Percentiles rank a stretch among this genome's conserved stretches.
Evolutionary conservation across 2,113 vertebrate genomes (phyloP).

Genomic region (Apteryx mantelli): DNA sequence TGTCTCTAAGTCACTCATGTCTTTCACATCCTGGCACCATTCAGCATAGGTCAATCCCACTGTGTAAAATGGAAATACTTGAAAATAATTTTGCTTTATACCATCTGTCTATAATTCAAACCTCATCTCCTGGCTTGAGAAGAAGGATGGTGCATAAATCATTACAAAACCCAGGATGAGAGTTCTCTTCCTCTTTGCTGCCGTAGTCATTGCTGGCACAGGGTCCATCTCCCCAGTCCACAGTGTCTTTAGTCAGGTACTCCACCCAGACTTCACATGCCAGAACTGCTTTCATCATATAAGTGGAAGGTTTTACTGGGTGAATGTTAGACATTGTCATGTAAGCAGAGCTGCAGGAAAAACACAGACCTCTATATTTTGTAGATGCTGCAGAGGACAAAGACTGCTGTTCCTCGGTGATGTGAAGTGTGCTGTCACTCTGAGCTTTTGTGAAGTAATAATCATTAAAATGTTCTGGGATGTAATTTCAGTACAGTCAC

Average conservation of each 20-base stretch:
- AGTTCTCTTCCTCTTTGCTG: not conserved
- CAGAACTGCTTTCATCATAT: not conserved
- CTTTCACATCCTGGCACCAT: not conserved
- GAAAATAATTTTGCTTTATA: conserved; percentile 9
- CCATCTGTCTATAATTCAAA: not conserved
- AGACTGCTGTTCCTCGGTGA: not conserved
- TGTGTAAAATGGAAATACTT: not conserved
- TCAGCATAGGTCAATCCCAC: not conserved
- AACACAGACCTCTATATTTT: not conserved
- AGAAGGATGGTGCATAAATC: not conserved
- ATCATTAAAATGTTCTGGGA: not conserved
- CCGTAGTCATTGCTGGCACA: not conserved
- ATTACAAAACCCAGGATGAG: not conserved
- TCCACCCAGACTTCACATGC: not conserved
- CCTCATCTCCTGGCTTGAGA: not conserved
- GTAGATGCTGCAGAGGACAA: not conserved
- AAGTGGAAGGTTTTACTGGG: not conserved
- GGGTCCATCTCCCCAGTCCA: not conserved
- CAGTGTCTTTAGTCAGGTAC: not conserved
- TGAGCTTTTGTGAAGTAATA: not conserved
- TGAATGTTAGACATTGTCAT: not conserved
- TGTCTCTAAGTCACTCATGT: not conserved
- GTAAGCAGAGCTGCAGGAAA: not conserved
- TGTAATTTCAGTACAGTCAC: not conserved
- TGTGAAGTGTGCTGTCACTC: not conserved